Evolutionary conservation across 1,140 invertebrate species (phyloP).

Genomic region (Scaptomyza montana): DNA sequence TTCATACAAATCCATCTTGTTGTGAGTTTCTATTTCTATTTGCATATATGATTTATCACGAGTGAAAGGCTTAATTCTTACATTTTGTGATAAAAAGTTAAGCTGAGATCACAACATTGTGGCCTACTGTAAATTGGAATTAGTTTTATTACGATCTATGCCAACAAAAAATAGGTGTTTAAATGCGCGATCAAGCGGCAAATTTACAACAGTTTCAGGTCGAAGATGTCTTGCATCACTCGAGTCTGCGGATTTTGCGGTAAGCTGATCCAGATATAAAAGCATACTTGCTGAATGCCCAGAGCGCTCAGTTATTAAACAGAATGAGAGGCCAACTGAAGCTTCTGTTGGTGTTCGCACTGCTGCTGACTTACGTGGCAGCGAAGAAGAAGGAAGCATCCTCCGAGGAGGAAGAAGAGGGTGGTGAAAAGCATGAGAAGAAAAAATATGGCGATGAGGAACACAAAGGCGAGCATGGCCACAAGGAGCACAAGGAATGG

Average conservation of each 20-base stretch:
- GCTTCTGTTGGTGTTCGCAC: slow-evolving; percentile 64
- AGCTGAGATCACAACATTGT: slow-evolving; percentile 4
- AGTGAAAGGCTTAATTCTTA: background rate
- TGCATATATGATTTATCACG: background rate
- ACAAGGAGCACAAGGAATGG: slow-evolving; percentile 85
- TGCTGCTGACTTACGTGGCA: slow-evolving; percentile 66
- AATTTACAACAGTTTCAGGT: slow-evolving; percentile 43
- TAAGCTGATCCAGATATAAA: slow-evolving; percentile 56
- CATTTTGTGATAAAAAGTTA: too few relatives aligned
- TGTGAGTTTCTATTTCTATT: too few relatives aligned
- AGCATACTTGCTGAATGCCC: slow-evolving; percentile 10
- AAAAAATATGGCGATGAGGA: slow-evolving; percentile 85
- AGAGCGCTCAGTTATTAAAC: slow-evolving; percentile 42
- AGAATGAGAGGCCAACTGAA: slow-evolving; percentile 63
- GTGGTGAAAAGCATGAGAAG: slow-evolving; percentile 84
- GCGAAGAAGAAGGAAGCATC: slow-evolving; percentile 73
- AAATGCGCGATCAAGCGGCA: slow-evolving; percentile 53
- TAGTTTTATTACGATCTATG: slow-evolving; percentile 17
- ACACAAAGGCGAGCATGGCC: slow-evolving; percentile 86
- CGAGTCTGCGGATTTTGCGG: slow-evolving; percentile 47
- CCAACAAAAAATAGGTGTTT: slow-evolving; percentile 16
- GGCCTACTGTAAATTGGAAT: slow-evolving; percentile 42
- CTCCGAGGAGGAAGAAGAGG: slow-evolving; percentile 81
- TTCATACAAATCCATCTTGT: too few relatives aligned
- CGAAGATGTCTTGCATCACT: slow-evolving; percentile 55